Base-by-base conservation (phyloP, 2,113 vertebrate species). In the Camarhynchus parvulus region DNA sequence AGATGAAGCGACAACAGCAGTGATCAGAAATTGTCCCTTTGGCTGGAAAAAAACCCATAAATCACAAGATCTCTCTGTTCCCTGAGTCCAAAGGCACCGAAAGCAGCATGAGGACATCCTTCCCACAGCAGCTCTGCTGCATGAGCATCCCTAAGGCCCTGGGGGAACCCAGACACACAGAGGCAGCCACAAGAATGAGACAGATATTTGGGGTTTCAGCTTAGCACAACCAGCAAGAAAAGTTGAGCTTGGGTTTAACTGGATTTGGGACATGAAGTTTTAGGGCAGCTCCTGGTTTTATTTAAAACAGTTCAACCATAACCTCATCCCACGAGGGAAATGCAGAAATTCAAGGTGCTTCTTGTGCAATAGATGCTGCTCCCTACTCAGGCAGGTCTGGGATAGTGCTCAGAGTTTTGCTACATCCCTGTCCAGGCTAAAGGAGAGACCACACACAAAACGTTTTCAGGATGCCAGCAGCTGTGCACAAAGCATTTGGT, bases 371-470 rank as follows among this genome's bases (percentile, higher is more conserved):
- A 69, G 39, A 77, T 88, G 84, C 58, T 91, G 82, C 86, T 96
- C 89, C 75, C 28, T 22, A 12, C 88, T 90, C 86, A 63, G 41
- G 87, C 63, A 91, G 87, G 61, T 86, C 96, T 95, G 92, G 88
- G 92, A 94, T 73, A 88, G 39, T 10, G 49, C 87, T 95, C 90
- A 90, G 94, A 87, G 83, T 46, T 90, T 86, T 82, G 82, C 80
- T 94, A 55, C 61, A 24, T 67, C 76, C 53, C 72, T 93, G 97
- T 95, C 90, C 95, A 4, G 90, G 80, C 92, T 80, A 86, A 86
- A 73, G 83, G 44, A 92, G 89, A 93, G 96, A 96, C 94, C 92
- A 80, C 95, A 90, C 66, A 12, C 92, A 90, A 69, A 59, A 92
- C 7, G 3, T 56, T 86, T 94, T 50, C 84, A 55, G 74, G 72